Base-by-base conservation (phyloP, 2,113 vertebrate genomes). In the Eudyptes chrysolophus region DNA sequence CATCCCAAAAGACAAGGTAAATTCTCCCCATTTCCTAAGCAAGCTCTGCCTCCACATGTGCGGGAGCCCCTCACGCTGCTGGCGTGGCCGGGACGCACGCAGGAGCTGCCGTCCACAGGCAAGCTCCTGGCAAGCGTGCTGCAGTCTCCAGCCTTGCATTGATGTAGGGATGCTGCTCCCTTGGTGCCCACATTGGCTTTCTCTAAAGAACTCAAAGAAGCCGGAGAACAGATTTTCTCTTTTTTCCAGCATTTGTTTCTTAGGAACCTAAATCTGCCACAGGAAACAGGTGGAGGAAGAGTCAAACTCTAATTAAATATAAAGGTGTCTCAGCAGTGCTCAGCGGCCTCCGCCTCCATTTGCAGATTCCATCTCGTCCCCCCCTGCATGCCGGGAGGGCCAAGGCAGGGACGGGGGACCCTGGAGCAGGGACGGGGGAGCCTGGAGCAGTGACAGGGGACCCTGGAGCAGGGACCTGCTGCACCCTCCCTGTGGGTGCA, bases 221-320 rank as follows among this genome's bases (percentile, higher is more conserved):
- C 66, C 52, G 55, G 17, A 74, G 54, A 94, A 80, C 40, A 76
- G 74, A 79, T 94, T 79, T 42, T 46, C 32, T 66, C n/a, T 2
- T 5, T 9, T 34, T 26, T 15, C 4, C 38, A 22, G 24, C 13
- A 17, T 51, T 65, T 86, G 32, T 76, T 90, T 66, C 62, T 49
- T 13, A 18, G 12, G 87, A 87, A 83, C 75, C 66, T 54, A 58
- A 88, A 92, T 92, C 78, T 7, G 2, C 92, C 44, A 3, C 81
- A 95, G 94, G 95, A 97, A 97, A 24, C 97, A 96, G 93, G 93
- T 96, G 95, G 84, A 85, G 87, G 84, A 82, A 96, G 61, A 82
- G 87, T 52, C 89, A 72, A 25, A 34, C 66, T 79, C 34, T 92
- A 92, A 96, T 92, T 52, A 92, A 65, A 90, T 86, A 61, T 26